A percentile compares a stretch with the other conserved stretches of the same genome.
phyloP scores from a whole-genome alignment of 2,113 vertebrate genomes.

The Zosterops lateralis region DNA sequence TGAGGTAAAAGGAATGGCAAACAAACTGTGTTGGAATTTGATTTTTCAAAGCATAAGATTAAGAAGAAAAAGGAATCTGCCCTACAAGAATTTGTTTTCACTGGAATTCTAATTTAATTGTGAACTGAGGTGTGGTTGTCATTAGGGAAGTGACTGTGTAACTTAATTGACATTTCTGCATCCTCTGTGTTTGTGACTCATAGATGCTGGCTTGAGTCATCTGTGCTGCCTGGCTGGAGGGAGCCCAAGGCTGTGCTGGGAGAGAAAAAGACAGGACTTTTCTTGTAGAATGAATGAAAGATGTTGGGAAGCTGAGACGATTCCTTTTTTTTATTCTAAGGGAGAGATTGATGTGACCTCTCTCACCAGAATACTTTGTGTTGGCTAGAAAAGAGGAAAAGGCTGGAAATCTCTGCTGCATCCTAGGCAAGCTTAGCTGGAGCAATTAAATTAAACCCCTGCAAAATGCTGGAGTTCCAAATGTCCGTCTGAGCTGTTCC shows the following conservation, averaged over 20 bases:
- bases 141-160: constrained; percentile 42
- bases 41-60: background rate
- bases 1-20: background rate
- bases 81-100: background rate
- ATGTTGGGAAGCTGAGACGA: background rate
- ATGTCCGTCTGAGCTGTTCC: background rate
- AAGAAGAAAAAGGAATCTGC: background rate
- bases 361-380: background rate
- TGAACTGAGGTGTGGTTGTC: constrained; percentile 57
- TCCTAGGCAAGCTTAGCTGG: background rate
- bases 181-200: constrained; percentile 56
- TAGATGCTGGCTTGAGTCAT: constrained; percentile 32
- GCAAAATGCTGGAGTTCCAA: background rate
- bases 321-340: constrained; percentile 25
- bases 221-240: background rate
- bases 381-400: background rate
- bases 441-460: background rate
- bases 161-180: constrained; percentile 52
- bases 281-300: background rate
- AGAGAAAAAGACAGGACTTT: background rate
- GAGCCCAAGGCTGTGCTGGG: background rate
- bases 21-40: background rate
- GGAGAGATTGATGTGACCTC: background rate
- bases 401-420: background rate
- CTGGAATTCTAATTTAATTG: constrained; percentile 45